Evolutionary conservation across 1,140 invertebrate species (phyloP).

Genomic region (Drosophila persimilis): DNA sequence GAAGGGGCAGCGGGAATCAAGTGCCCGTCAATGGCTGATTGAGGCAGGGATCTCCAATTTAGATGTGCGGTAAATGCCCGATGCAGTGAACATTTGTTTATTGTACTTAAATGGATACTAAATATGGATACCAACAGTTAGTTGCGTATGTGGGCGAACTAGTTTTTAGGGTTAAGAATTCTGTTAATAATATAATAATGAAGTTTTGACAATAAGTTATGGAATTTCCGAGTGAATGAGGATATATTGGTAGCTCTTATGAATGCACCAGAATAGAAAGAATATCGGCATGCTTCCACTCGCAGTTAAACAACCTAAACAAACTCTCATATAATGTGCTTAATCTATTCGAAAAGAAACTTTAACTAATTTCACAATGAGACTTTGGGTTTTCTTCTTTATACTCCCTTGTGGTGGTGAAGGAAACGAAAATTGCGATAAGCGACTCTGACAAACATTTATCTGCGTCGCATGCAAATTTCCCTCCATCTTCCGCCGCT

Average conservation of each 20-base stretch:
- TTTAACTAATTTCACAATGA: conserved; percentile 32
- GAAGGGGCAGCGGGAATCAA: conserved; percentile 13
- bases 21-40: conserved; percentile 44
- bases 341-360: conserved; percentile 27
- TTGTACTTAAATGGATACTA: conserved; percentile 65
- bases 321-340: not conserved
- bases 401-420: not conserved
- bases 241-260: not conserved
- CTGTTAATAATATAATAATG: conserved; percentile 22
- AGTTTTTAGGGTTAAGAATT: conserved; percentile 7
- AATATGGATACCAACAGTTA: conserved; percentile 31
- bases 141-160: conserved; percentile 1
- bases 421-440: conserved; percentile 43
- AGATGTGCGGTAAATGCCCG: conserved; percentile 64
- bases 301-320: too few relatives aligned
- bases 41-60: conserved; percentile 63
- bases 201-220: not conserved
- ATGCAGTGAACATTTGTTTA: conserved; percentile 57
- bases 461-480: conserved; percentile 62
- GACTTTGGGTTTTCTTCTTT: conserved; percentile 14
- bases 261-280: not conserved
- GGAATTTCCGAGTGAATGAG: not conserved
- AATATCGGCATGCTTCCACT: too few relatives aligned
- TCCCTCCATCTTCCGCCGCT: not conserved
- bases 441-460: conserved; percentile 57